phyloP scores from a whole-genome alignment of 2,113 vertebrate species.

The Pelodiscus sinensis region DNA sequence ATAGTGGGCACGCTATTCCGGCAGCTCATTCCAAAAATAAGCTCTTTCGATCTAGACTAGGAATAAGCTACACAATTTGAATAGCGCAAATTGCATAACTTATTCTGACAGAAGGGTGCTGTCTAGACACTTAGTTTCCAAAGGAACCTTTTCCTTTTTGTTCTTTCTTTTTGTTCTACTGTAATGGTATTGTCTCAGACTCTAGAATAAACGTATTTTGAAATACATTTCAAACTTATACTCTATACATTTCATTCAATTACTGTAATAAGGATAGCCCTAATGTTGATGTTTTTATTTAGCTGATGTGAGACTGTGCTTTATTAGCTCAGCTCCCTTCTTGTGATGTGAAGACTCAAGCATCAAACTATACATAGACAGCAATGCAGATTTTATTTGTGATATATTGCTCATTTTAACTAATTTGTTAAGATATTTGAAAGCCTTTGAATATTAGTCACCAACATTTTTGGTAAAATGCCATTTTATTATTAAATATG shows the following conservation, averaged over 20 bases:
- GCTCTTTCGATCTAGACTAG: too few species aligned
- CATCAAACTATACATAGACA: not conserved
- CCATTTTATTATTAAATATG: not conserved
- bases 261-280: accelerated
- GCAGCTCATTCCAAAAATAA: too few species aligned
- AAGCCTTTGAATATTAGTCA: not conserved
- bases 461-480: not conserved
- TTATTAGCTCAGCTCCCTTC: not conserved
- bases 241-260: not conserved
- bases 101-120: too few species aligned
- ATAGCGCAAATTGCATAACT: too few species aligned
- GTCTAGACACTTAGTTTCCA: not conserved
- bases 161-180: constrained; percentile 71
- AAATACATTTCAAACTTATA: constrained; percentile 31
- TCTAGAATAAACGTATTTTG: constrained; percentile 48
- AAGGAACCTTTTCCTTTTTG: constrained; percentile 66
- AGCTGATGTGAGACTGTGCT: not conserved
- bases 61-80: too few species aligned
- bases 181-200: constrained; percentile 53
- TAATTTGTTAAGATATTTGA: not conserved
- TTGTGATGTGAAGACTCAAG: not conserved
- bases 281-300: not conserved
- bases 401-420: not conserved
- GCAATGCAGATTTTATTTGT: not conserved
- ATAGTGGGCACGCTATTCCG: too few species aligned